phyloP scores from a whole-genome alignment of 2,797 vertebrate genomes.

The Hephaestus fuliginosus region DNA sequence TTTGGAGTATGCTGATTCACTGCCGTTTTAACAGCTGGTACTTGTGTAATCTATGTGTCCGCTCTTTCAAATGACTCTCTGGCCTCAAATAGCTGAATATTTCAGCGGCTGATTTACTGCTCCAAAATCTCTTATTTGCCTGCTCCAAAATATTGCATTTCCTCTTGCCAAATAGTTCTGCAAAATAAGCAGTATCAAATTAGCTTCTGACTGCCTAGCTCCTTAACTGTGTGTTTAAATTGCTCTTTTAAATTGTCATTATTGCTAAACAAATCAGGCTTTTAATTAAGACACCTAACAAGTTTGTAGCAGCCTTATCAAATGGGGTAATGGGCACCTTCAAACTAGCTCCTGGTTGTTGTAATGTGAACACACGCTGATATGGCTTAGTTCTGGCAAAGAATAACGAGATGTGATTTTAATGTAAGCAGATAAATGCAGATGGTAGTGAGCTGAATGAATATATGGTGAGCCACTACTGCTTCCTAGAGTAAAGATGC shows the following conservation, averaged over 20 bases:
- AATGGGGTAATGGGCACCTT: slow-evolving; percentile 45
- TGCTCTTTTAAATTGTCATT: slow-evolving; percentile 65
- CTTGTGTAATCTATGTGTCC: slow-evolving; percentile 83
- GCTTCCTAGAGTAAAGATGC: neutral
- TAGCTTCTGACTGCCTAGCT: slow-evolving; percentile 38
- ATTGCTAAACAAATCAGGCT: slow-evolving; percentile 55
- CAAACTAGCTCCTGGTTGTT: slow-evolving; percentile 18
- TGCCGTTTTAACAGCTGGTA: slow-evolving; percentile 76
- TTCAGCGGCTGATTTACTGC: slow-evolving; percentile 31
- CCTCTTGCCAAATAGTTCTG: slow-evolving; percentile 1
- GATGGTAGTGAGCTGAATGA: neutral
- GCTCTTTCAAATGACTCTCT: slow-evolving; percentile 75
- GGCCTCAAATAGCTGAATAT: slow-evolving; percentile 39
- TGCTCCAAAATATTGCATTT: slow-evolving; percentile 18
- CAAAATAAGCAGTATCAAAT: slow-evolving; percentile 31
- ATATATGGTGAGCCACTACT: too few species aligned
- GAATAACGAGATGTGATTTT: slow-evolving; percentile 20
- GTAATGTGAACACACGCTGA: slow-evolving; percentile 29
- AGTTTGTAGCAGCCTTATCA: slow-evolving; percentile 40
- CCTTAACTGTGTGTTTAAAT: slow-evolving; percentile 59
- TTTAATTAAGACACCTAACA: slow-evolving; percentile 68
- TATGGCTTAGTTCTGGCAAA: neutral
- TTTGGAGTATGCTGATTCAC: slow-evolving; percentile 81
- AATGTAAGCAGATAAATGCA: slow-evolving; percentile 7
- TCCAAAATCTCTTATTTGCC: slow-evolving; percentile 26